Evolutionary conservation across 2,888 invertebrate genomes (phyloP), one percentile per base, ranked within the genome.

Genomic region (Belgica antarctica): DNA sequence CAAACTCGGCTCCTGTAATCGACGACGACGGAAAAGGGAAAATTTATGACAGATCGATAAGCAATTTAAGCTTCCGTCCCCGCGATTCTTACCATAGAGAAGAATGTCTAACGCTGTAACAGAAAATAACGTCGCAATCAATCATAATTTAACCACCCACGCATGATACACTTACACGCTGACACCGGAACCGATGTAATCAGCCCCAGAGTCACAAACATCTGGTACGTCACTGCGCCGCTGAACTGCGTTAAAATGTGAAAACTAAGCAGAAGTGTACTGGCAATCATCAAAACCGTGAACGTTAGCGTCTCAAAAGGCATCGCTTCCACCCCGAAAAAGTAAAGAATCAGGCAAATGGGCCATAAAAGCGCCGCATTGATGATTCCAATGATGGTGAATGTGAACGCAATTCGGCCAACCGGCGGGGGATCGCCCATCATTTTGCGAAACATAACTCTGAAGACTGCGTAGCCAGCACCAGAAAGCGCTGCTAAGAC

Each of bases 161-260:
- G 27, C 12, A 2, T 41, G 15, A 41, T 66, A 68, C 68, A 77
- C 80, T 82, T 83, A 96, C 96, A 94, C 80, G 94, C 95, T 72
- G 95, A 96, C 71, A 95, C 89, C 66, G 96, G 96, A 74, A 96
- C 94, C 71, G 96, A 93, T 68, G 94, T 91, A 74, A 96, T 92
- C 75, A 96, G 86, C 74, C 96, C 95, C 75, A 96, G 84, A 15
- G 95, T 96, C 72, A 96, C 93, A 82, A 96, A 96, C 76, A 96
- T 86, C 78, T 95, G 95, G 81, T 95, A 95, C 5, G 96, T 95
- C 74, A 95, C 85, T 72, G 93, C 89, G 75, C 94, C 89, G 75
- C 96, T 95, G 80, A 96, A 96, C 82, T 96, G 96, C 75, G 92
- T 94, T 76, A 95, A 83, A 79, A 96, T 85, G 80, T 96, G 94